Base-by-base conservation (phyloP, 2,113 vertebrate genomes). In the Scomber japonicus region DNA sequence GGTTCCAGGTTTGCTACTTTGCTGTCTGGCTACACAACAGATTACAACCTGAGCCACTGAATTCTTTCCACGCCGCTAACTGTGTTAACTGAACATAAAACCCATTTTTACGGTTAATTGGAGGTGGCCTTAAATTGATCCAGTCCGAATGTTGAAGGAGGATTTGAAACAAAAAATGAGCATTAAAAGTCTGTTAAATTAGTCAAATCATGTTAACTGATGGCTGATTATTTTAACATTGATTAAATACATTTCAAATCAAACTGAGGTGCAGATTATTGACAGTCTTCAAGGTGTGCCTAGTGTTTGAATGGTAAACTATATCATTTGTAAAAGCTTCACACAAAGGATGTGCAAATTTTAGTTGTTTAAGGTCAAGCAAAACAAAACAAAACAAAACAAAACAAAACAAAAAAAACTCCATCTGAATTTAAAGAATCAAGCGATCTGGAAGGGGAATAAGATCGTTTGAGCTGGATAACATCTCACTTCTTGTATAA, bases 21-120 rank as follows among this genome's bases (percentile, higher is more conserved):
- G 50, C 66, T 51, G 15, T 74, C n/a, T 54, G 31, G 30, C 69
- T 45, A 49, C 48, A 54, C 27, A 61, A 64, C 49, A 66, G 14
- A 73, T 24, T 50, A 11, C 66, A 70, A 66, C 53, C 19, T 44
- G 45, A 69, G 35, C 50, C 50, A 40, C 50, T 62, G 5, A 61
- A 66, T 67, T 82, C 16, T 64, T 69, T 9, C 11, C 54, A 19
- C 19, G 31, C 13, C 35, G 5, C 9, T n/a, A 15, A 59, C 40
- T 61, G 24, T 30, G 24, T 35, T 13, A 13, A n/a, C 15, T 21
- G 3, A 59, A 66, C 30, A 64, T 31, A 5, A 45, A 51, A 40
- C 0, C 1, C 3, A 0, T 40, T 57, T 74, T 45, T 53, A 8
- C 6, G 8, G 3, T 40, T 44, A 1, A 16, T 9, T 14, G 6